Conservation (phyloP, 2,888 invertebrate genomes). For the Eulithis prunata region DNA sequence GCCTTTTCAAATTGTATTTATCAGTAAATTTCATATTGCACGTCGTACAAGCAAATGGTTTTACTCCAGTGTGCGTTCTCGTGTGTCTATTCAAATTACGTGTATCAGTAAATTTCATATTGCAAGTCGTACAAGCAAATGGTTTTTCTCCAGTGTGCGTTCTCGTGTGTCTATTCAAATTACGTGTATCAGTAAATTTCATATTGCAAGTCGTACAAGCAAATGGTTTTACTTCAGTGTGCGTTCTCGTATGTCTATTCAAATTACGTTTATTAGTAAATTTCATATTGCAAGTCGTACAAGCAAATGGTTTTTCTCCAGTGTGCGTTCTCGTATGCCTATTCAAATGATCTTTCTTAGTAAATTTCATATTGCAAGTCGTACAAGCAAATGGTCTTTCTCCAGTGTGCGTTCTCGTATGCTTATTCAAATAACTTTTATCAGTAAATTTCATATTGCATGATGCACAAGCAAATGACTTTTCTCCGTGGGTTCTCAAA, state of each 20-base stretch:
- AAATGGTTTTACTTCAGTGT: slow-evolving; percentile 8
- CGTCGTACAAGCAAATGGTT: neutral
- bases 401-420: neutral
- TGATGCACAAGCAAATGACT: neutral
- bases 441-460: neutral
- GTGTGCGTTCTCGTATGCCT: neutral
- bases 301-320: neutral
- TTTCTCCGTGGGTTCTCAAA: neutral
- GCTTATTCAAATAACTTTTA: neutral
- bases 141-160: neutral
- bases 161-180: neutral
- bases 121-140: neutral
- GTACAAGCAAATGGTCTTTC: neutral
- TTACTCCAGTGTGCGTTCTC: neutral
- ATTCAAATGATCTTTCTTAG: neutral
- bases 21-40: neutral
- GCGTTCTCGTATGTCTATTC: neutral
- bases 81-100: neutral
- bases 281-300: neutral
- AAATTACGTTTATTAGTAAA: neutral
- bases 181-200: neutral
- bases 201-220: neutral
- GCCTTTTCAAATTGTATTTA: neutral
- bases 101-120: neutral
- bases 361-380: neutral